Evolutionary conservation across 2,888 invertebrate genomes (phyloP).

Genomic region (Epinotia ramella): DNA sequence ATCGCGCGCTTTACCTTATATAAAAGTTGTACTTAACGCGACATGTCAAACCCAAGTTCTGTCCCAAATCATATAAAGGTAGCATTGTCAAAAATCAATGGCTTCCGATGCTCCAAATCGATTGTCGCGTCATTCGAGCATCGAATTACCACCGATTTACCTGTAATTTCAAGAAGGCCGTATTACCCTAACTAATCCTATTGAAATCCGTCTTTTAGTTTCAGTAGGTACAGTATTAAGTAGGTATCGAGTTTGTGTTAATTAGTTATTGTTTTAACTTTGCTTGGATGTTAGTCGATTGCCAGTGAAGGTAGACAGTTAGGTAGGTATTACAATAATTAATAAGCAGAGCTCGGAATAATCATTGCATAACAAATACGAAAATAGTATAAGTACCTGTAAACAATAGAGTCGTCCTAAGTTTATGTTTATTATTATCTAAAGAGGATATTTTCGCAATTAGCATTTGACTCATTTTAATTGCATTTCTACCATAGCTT

Average conservation of each 20-base stretch:
- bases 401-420: no score
- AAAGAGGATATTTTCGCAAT: no score
- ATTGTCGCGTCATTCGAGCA: conserved; percentile 53
- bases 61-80: conserved; percentile 46
- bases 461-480: no score
- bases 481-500: no score
- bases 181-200: neutral
- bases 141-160: conserved; percentile 36
- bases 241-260: conserved; percentile 48
- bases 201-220: neutral
- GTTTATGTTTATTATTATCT: no score
- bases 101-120: conserved; percentile 56
- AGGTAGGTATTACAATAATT: conserved; percentile 19
- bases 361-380: no score
- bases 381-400: no score
- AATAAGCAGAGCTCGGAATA: neutral
- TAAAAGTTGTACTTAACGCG: neutral
- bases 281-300: conserved; percentile 7
- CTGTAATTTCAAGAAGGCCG: neutral
- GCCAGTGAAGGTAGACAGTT: conserved; percentile 14
- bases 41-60: conserved; percentile 52
- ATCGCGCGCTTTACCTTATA: neutral
- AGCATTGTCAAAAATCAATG: conserved; percentile 56
- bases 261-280: conserved; percentile 50
- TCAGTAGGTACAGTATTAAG: conserved; percentile 54